phyloP scores from a whole-genome alignment of 2,113 vertebrate genomes.

The Phaetusa simplex region DNA sequence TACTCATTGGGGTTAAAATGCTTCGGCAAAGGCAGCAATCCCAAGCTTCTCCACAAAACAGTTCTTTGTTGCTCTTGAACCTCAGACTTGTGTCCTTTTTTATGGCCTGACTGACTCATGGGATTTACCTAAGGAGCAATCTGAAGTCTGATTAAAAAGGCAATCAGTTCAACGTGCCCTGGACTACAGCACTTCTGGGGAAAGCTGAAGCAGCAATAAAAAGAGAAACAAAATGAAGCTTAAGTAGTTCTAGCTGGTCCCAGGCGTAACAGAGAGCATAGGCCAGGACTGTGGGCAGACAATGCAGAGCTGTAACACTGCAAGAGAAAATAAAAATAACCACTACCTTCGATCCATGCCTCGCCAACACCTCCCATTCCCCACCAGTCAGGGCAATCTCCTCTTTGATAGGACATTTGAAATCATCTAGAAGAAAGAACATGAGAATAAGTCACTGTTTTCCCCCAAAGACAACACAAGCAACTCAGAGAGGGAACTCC shows the following conservation, averaged over 20 bases:
- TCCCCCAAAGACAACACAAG: neutral
- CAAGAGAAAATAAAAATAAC: neutral
- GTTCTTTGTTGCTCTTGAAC: slow-evolving; percentile 35
- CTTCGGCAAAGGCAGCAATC: neutral
- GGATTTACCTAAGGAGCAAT: slow-evolving; percentile 42
- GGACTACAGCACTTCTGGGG: slow-evolving; percentile 42
- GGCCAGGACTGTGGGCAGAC: neutral
- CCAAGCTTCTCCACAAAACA: slow-evolving; percentile 23
- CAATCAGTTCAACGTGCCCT: slow-evolving; percentile 19
- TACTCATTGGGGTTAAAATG: slow-evolving; percentile 36
- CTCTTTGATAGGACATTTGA: slow-evolving; percentile 90
- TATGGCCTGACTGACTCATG: slow-evolving; percentile 11
- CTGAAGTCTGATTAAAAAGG: slow-evolving; percentile 45
- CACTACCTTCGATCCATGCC: slow-evolving; percentile 92
- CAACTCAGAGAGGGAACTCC: neutral
- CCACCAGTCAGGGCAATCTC: slow-evolving; percentile 89
- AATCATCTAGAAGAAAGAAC: slow-evolving; percentile 79
- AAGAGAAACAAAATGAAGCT: slow-evolving; percentile 48
- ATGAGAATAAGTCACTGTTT: neutral
- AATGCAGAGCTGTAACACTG: neutral
- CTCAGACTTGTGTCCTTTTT: slow-evolving; percentile 37
- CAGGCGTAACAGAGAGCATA: neutral
- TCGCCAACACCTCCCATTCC: slow-evolving; percentile 93
- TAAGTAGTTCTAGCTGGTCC: slow-evolving; percentile 33
- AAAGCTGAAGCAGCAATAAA: slow-evolving; percentile 52